phyloP scores from a whole-genome alignment of 2,888 invertebrate genomes.

The Xestobium rufovillosum region DNA sequence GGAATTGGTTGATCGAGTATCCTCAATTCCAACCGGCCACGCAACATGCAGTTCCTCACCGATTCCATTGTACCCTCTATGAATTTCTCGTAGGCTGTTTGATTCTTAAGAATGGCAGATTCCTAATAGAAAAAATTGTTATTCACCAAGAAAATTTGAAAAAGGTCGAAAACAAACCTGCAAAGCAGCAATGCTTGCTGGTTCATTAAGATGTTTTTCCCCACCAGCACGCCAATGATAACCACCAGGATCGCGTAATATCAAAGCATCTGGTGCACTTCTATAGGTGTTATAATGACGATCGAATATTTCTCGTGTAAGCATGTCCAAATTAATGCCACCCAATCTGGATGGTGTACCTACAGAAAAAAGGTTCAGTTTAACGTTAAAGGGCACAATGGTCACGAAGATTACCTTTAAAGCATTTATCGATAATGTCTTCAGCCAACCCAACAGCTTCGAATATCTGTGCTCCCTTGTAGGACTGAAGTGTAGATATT shows the following conservation, averaged over 20 bases:
- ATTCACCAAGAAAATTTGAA: no score
- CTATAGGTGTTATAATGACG: conserved; percentile 73
- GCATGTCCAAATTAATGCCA: conserved; percentile 82
- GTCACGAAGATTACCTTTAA: conserved; percentile 48
- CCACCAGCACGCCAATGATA: conserved; percentile 98
- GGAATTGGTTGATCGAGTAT: conserved; percentile 71
- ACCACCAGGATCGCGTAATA: conserved; percentile 75
- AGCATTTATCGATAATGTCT: conserved; percentile 92
- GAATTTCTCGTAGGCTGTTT: conserved; percentile 75
- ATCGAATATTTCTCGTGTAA: conserved; percentile 79
- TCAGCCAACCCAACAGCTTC: conserved; percentile 93
- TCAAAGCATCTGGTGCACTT: conserved; percentile 59
- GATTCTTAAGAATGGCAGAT: conserved; percentile 74
- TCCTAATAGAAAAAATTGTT: conserved; percentile 54
- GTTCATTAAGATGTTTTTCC: conserved; percentile 97
- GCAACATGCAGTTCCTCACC: conserved; percentile 75
- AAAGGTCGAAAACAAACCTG: no score
- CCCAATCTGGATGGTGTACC: conserved; percentile 65
- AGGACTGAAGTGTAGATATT: conserved; percentile 95
- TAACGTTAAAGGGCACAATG: conserved; percentile 9
- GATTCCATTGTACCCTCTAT: conserved; percentile 83
- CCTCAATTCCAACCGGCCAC: conserved; percentile 88
- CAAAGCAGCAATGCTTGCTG: conserved; percentile 63
- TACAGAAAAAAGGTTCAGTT: conserved; percentile 12
- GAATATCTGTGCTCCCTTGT: conserved; percentile 98